phyloP scores from a whole-genome alignment of 2,797 vertebrate species.

The Acrocephalus scirpaceus region DNA sequence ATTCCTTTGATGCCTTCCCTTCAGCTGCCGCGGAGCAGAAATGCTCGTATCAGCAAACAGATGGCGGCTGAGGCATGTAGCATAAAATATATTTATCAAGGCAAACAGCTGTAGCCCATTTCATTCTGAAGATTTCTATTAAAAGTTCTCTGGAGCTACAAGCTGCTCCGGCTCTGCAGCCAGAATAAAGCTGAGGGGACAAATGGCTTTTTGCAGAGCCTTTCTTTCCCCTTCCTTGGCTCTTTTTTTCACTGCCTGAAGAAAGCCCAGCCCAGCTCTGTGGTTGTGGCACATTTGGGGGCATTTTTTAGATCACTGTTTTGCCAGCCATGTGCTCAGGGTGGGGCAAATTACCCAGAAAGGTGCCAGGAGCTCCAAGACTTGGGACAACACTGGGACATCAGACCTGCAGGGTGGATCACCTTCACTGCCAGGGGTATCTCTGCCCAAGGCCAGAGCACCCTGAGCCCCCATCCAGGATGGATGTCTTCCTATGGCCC shows the following conservation, averaged over 20 bases:
- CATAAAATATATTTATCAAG: slow-evolving; percentile 85
- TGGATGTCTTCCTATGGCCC: rapidly evolving
- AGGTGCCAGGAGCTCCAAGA: not conserved
- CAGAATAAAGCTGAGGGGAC: slow-evolving; percentile 59
- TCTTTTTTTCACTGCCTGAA: not conserved
- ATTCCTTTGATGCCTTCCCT: slow-evolving; percentile 75
- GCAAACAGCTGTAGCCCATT: slow-evolving; percentile 84
- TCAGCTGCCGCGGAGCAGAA: slow-evolving; percentile 72
- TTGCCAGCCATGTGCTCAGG: rapidly evolving
- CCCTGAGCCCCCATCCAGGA: rapidly evolving
- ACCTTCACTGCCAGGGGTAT: not conserved
- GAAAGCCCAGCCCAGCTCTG: not conserved
- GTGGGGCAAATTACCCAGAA: not conserved
- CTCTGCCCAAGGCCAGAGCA: not conserved
- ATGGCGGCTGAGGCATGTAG: slow-evolving; percentile 81
- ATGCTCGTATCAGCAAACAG: slow-evolving; percentile 83
- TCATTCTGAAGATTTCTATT: slow-evolving; percentile 81
- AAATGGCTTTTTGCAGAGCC: not conserved
- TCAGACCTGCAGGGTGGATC: not conserved
- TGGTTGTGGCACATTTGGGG: not conserved
- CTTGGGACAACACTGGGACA: not conserved
- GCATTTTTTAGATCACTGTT: rapidly evolving
- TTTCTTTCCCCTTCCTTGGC: slow-evolving; percentile 9
- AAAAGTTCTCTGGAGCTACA: slow-evolving; percentile 79
- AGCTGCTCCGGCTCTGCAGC: slow-evolving; percentile 66